Conservation (phyloP, 2,888 invertebrate species). For the Eupithecia pulchellata region DNA sequence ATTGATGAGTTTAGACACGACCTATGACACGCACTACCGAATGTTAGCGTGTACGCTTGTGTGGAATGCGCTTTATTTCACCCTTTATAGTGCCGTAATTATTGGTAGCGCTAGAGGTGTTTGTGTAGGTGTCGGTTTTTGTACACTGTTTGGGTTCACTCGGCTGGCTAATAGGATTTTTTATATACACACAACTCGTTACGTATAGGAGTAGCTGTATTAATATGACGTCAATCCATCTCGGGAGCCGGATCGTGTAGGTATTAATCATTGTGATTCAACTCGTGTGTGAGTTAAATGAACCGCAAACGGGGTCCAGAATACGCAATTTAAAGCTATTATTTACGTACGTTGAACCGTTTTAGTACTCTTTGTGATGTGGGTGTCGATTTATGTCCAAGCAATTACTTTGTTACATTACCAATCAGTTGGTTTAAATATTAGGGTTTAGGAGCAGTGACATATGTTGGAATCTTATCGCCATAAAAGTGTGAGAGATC, state of each 20-base stretch:
- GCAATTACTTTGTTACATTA: slow-evolving; percentile 19
- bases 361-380: slow-evolving; percentile 21
- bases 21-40: slow-evolving; percentile 85
- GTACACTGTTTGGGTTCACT: slow-evolving; percentile 70
- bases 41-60: slow-evolving; percentile 64
- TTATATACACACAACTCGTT: slow-evolving; percentile 60
- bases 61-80: slow-evolving; percentile 78
- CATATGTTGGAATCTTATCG: neutral
- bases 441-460: neutral
- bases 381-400: slow-evolving; percentile 27
- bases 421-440: neutral
- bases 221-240: slow-evolving; percentile 74
- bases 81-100: slow-evolving; percentile 78
- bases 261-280: slow-evolving; percentile 63
- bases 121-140: slow-evolving; percentile 69
- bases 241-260: slow-evolving; percentile 50
- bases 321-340: slow-evolving; percentile 30
- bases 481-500: neutral
- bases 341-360: slow-evolving; percentile 28
- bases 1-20: slow-evolving; percentile 83
- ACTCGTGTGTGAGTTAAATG: slow-evolving; percentile 54
- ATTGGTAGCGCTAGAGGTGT: slow-evolving; percentile 67
- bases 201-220: slow-evolving; percentile 62
- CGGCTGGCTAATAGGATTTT: slow-evolving; percentile 78
- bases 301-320: slow-evolving; percentile 36